Base-by-base conservation (phyloP, 2,113 vertebrate genomes). In the Bujurquina vittata region DNA sequence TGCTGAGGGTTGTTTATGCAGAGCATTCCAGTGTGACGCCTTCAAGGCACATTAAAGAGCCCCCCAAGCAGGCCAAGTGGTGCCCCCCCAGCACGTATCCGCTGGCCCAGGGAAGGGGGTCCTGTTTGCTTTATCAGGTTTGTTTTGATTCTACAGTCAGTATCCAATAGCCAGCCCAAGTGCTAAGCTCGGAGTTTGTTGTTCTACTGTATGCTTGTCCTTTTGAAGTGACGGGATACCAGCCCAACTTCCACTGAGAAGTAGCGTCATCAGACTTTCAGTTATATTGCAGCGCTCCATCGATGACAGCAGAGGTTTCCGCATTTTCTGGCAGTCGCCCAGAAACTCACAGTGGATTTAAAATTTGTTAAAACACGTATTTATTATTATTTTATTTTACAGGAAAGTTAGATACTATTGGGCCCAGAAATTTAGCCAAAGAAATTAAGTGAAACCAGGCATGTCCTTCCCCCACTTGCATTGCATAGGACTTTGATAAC, bases 131-230 rank as follows among this genome's bases (percentile, higher is more conserved):
- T 92, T 91, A 84, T 91, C 80, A 20, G 84, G 57, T 90, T 93
- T 95, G 93, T 95, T 95, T 94, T 78, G 86, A 90, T 92, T 94
- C 82, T 84, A 90, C 91, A 91, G 93, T 92, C 85, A 58, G 80
- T 80, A 84, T 91, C 89, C 91, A 91, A 90, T 87, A 33, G 89
- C 29, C 59, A 73, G 73, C 61, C 43, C 88, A 35, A 87, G 81
- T 85, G 85, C 84, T 77, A 85, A 89, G 87, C 84, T 82, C 72
- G 3, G 62, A 77, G 92, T 94, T 94, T 95, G 92, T 94, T 94
- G 92, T 94, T 94, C 86, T 90, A 94, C 85, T 87, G 89, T 88
- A 89, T 87, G 88, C 87, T 77, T 80, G 75, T 83, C 83, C 89
- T 86, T 94, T 94, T 95, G 93, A 95, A 91, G 94, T 92, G 80